phyloP scores from a whole-genome alignment of 2,113 vertebrate genomes.

The Phasianus colchicus region DNA sequence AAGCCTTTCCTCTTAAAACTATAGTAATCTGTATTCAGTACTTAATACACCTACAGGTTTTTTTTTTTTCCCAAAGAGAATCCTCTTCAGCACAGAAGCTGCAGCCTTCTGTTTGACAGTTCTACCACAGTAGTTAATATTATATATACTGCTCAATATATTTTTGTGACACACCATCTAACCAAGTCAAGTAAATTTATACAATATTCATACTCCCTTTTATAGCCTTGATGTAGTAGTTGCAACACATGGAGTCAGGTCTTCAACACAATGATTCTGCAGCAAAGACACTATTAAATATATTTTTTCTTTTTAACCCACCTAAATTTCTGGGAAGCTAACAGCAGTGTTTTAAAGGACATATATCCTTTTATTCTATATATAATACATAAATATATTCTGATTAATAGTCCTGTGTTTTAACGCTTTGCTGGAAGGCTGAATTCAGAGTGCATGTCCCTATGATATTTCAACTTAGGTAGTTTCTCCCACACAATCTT shows the following conservation, averaged over 20 bases:
- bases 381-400: background rate
- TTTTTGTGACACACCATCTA: background rate
- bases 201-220: background rate
- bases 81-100: background rate
- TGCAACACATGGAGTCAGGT: background rate
- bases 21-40: background rate
- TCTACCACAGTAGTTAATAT: background rate
- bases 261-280: background rate
- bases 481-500: background rate
- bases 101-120: background rate
- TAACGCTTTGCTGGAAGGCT: background rate
- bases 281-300: background rate
- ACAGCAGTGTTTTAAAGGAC: background rate
- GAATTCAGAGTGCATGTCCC: background rate
- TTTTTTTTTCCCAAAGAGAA: background rate
- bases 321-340: background rate
- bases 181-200: background rate
- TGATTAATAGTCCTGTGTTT: constrained; percentile 12
- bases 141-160: background rate
- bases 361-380: background rate
- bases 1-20: background rate
- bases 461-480: background rate
- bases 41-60: background rate
- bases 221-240: background rate
- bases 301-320: background rate